These are phyloP conservation scores for Peromyscus melanophrys DNA, from an alignment of 2,797 vertebrate genomes.

Conservation along the genomic window DNA sequence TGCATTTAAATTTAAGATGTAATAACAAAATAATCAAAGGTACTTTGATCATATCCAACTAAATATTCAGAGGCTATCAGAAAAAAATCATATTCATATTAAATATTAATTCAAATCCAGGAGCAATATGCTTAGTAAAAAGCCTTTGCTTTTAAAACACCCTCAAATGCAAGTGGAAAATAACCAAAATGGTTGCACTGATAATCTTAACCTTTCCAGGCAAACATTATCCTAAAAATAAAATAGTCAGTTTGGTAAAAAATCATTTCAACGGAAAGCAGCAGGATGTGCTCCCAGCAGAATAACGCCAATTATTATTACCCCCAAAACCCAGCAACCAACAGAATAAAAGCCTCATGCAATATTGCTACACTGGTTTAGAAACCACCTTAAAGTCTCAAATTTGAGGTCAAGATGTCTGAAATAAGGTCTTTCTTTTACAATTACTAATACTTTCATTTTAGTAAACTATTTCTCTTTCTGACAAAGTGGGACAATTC, in stretches of 20 bases:
- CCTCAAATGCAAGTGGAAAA: constrained; percentile 49
- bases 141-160: constrained; percentile 55
- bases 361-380: neutral
- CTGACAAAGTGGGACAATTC: constrained; percentile 45
- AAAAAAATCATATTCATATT: constrained; percentile 54
- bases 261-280: constrained; percentile 52
- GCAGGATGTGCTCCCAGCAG: neutral
- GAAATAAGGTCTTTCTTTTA: neutral
- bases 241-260: constrained; percentile 57
- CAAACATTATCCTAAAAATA: constrained; percentile 60
- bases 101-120: constrained; percentile 68
- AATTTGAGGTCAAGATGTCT: constrained; percentile 37
- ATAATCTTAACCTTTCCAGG: constrained; percentile 63
- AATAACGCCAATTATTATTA: constrained; percentile 60
- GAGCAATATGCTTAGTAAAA: constrained; percentile 14
- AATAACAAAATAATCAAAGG: constrained; percentile 54
- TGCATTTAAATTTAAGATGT: constrained; percentile 15
- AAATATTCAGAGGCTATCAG: constrained; percentile 48
- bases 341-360: neutral
- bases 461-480: constrained; percentile 1
- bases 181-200: constrained; percentile 48
- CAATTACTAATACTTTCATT: neutral
- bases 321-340: constrained; percentile 30
- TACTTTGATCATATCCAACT: constrained; percentile 13
- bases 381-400: constrained; percentile 17